These are phyloP conservation scores for Neodontobutis hainanensis DNA, from an alignment of 2,113 vertebrate species.

Conservation along the genomic window DNA sequence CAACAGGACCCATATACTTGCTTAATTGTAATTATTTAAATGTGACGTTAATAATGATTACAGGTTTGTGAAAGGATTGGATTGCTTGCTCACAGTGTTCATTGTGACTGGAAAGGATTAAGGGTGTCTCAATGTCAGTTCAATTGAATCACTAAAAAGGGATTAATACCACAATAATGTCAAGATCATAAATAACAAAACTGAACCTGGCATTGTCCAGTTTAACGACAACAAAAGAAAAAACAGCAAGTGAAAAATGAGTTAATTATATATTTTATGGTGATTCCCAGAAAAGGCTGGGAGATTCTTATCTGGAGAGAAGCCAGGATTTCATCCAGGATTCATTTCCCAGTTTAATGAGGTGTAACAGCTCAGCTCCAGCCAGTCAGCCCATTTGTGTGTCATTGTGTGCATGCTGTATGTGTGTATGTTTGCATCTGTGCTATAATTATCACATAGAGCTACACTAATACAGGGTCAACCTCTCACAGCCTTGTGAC, in stretches of 20 bases:
- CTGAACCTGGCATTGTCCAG: conserved; percentile 3
- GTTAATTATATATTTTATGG: conserved; percentile 61
- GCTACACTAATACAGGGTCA: conserved; percentile 44
- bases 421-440: conserved; percentile 23
- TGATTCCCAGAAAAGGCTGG: conserved; percentile 44
- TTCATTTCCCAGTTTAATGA: conserved; percentile 77
- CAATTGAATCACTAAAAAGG: background rate
- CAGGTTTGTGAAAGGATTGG: too few relatives aligned
- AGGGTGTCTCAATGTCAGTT: conserved; percentile 6
- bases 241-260: conserved; percentile 53
- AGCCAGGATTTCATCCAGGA: conserved; percentile 60
- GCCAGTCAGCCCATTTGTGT: conserved; percentile 43
- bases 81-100: too few relatives aligned
- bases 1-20: too few relatives aligned
- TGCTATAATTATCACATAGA: conserved; percentile 58
- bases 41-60: too few relatives aligned
- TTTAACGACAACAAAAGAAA: conserved; percentile 9
- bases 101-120: too few relatives aligned
- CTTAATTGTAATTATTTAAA: too few relatives aligned
- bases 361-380: conserved; percentile 61
- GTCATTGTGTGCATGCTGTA: conserved; percentile 25
- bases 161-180: background rate
- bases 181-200: conserved; percentile 3
- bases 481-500: conserved; percentile 36
- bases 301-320: conserved; percentile 65